phyloP scores from a whole-genome alignment of 2,797 vertebrate genomes.

The Anisognathus igniventris region DNA sequence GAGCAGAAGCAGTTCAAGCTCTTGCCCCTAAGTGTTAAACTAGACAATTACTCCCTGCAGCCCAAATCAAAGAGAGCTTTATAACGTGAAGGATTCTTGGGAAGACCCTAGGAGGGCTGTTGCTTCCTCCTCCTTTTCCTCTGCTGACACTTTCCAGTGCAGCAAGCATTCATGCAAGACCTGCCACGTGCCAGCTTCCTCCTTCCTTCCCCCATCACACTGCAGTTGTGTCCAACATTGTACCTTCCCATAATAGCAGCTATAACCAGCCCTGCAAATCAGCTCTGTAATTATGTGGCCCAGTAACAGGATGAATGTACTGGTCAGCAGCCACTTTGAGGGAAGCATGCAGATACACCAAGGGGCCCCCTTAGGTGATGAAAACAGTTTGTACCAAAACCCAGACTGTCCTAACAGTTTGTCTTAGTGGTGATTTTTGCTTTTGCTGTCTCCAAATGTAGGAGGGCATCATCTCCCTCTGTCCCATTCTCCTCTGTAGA shows the following conservation, averaged over 20 bases:
- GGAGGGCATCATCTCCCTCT: background rate
- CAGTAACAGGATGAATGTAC: background rate
- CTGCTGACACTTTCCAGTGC: background rate
- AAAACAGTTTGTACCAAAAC: background rate
- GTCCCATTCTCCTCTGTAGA: background rate
- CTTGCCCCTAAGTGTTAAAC: background rate
- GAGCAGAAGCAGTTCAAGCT: background rate
- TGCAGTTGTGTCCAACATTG: fast-evolving
- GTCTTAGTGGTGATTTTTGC: background rate
- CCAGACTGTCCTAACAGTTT: background rate
- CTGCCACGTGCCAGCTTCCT: background rate
- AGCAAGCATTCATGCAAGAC: background rate
- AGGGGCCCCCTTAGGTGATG: background rate
- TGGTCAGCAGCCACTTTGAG: background rate
- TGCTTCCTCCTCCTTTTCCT: background rate
- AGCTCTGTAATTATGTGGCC: background rate
- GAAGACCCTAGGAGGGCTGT: background rate
- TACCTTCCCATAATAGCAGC: background rate
- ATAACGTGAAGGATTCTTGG: background rate
- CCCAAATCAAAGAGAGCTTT: background rate
- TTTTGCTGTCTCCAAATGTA: background rate
- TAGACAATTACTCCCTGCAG: background rate
- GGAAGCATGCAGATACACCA: background rate
- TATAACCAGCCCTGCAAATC: background rate
- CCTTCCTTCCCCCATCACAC: background rate